Evolutionary conservation across 2,797 vertebrate species (phyloP).

Genomic region (Menidia menidia): DNA sequence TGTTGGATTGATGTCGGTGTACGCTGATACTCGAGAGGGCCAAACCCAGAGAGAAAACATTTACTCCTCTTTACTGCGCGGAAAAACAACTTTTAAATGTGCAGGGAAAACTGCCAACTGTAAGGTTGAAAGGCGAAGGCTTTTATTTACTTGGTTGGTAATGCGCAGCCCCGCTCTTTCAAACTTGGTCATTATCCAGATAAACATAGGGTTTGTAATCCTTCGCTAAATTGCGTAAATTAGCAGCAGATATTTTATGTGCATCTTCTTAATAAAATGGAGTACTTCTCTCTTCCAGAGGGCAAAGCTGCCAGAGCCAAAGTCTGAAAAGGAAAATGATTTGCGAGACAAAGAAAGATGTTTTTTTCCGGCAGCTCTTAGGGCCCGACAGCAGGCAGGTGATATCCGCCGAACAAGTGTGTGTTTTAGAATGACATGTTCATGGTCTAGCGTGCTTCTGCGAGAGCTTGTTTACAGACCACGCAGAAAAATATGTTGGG

Average conservation of each 20-base stretch:
- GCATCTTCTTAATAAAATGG: conserved; percentile 17
- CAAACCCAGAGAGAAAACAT: conserved; percentile 47
- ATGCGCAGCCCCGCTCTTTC: conserved; percentile 17
- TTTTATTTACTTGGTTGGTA: conserved; percentile 39
- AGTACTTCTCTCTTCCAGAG: conserved; percentile 17
- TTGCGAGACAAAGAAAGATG: conserved; percentile 5
- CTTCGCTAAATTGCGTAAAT: conserved; percentile 37
- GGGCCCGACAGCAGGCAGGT: neutral
- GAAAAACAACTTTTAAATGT: conserved; percentile 49
- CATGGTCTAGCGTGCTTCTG: neutral
- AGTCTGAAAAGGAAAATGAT: conserved; percentile 12
- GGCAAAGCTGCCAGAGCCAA: conserved; percentile 8
- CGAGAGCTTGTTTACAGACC: neutral
- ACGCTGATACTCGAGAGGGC: conserved; percentile 40
- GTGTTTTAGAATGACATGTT: neutral
- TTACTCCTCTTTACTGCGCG: conserved; percentile 22
- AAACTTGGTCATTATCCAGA: conserved; percentile 42
- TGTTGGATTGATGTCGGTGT: conserved; percentile 56
- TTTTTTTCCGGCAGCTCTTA: neutral
- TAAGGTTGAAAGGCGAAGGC: conserved; percentile 14
- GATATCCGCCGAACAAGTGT: neutral
- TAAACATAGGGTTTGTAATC: conserved; percentile 39
- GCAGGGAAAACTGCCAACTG: conserved; percentile 24
- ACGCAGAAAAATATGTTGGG: neutral
- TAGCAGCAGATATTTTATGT: conserved; percentile 30